Conservation (phyloP, 2,797 vertebrate species). For the Passerculus sandwichensis region DNA sequence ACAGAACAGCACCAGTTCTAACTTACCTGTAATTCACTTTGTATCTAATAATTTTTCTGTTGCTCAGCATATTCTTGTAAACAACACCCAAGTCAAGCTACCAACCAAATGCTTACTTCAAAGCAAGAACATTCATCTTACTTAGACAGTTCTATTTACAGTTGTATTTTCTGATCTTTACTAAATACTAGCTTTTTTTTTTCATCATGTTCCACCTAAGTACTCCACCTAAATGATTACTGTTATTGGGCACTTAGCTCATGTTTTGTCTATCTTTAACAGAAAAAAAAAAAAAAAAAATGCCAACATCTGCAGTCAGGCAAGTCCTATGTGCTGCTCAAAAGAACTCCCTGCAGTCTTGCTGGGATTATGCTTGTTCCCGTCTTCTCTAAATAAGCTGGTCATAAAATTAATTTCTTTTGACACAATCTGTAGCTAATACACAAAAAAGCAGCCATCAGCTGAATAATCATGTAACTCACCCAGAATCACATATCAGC, state of each 20-base stretch:
- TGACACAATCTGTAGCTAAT: not conserved
- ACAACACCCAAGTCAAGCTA: not conserved
- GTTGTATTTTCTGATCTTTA: not conserved
- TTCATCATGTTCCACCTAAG: not conserved
- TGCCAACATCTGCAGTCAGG: not conserved
- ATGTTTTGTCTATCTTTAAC: not conserved
- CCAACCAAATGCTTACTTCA: not conserved
- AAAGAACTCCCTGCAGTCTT: too few relatives aligned
- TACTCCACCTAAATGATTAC: not conserved
- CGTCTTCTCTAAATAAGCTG: not conserved
- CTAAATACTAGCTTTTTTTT: not conserved
- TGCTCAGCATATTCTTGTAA: not conserved
- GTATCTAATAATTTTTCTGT: not conserved
- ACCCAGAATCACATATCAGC: not conserved
- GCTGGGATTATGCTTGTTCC: not conserved
- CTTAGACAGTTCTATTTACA: not conserved
- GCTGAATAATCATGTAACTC: not conserved
- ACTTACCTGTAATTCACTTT: not conserved
- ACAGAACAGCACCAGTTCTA: not conserved
- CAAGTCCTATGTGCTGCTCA: not conserved
- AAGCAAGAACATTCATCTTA: not conserved
- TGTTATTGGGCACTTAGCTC: not conserved
- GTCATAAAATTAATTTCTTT: not conserved
- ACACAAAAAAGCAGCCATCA: not conserved
- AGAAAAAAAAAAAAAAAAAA: not conserved